Evolutionary conservation across 2,113 vertebrate genomes (phyloP).

Genomic region (Mirounga angustirostris): DNA sequence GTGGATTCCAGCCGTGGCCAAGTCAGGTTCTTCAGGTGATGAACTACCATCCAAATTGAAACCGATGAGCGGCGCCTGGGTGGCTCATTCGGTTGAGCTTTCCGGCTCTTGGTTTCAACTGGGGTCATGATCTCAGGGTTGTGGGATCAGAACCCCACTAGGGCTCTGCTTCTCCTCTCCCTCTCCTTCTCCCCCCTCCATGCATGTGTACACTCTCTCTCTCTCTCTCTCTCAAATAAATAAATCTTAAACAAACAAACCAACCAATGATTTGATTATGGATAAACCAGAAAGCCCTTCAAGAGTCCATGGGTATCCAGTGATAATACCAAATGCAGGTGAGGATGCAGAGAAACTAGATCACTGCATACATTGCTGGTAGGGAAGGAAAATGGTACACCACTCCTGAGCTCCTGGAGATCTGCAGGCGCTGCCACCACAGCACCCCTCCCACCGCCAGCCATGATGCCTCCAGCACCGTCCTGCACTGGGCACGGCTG

Average conservation of each 20-base stretch:
- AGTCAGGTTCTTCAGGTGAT: conserved; percentile 78
- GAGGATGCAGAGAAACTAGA: not conserved
- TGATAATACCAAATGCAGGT: not conserved
- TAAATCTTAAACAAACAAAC: too few relatives aligned
- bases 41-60: conserved; percentile 82
- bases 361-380: not conserved
- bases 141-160: too few relatives aligned
- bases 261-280: conserved; percentile 62
- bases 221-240: not conserved
- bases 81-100: too few relatives aligned
- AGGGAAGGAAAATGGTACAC: not conserved
- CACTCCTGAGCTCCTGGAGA: not conserved
- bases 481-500: not conserved
- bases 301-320: conserved; percentile 86
- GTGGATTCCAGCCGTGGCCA: conserved; percentile 82
- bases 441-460: not conserved
- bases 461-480: not conserved
- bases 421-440: not conserved
- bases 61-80: not conserved
- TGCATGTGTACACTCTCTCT: too few relatives aligned
- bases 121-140: too few relatives aligned
- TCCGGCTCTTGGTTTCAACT: too few relatives aligned
- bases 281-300: conserved; percentile 86
- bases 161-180: too few relatives aligned
- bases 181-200: too few relatives aligned